Evolutionary conservation across 2,113 vertebrate genomes (phyloP), one percentile per base, ranked within the genome.

Genomic region (Pelecanus crispus): DNA sequence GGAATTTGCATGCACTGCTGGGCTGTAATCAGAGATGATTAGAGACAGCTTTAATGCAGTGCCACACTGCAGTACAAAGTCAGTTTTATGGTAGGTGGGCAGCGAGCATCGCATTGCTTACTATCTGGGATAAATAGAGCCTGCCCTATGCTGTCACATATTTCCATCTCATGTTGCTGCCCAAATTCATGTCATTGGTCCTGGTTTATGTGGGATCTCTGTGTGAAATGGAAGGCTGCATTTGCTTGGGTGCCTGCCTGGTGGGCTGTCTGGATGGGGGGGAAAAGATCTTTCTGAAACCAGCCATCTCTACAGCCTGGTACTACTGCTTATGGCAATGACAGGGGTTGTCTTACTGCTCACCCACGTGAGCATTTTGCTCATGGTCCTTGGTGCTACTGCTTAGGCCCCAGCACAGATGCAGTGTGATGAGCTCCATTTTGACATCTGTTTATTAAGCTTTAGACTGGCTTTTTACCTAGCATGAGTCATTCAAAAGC

Each of bases 111-210:
- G 32, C 45, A 36, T 58, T 1, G 0, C 38, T 71, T n/a, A 19
- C 21, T 59, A 0, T 44, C 38, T 40, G 56, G 28, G 20, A 11
- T 72, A 82, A 72, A 47, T 62, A n/a, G 20, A n/a, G 17, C 40
- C 26, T 65, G 36, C 44, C 31, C 49, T 53, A 0, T 38, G 19
- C 44, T 49, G 42, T 26, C n/a, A 44, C 13, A 5, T 84, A 55
- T 58, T 92, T 75, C 42, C 38, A 67, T 42, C 42, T 79, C 17
- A 3, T 17, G 10, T 34, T 72, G 8, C 47, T 79, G 24, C 25
- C 47, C 6, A 10, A 50, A 53, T 86, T 73, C 0, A 0, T 61
- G 52, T 20, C 1, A 1, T 77, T 80, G 67, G 28, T 65, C 34
- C 18, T 73, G 31, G 24, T 65, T 17, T 0, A 1, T 19, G 40